phyloP scores from a whole-genome alignment of 2,888 invertebrate genomes.

The Cacoxenus indagator region DNA sequence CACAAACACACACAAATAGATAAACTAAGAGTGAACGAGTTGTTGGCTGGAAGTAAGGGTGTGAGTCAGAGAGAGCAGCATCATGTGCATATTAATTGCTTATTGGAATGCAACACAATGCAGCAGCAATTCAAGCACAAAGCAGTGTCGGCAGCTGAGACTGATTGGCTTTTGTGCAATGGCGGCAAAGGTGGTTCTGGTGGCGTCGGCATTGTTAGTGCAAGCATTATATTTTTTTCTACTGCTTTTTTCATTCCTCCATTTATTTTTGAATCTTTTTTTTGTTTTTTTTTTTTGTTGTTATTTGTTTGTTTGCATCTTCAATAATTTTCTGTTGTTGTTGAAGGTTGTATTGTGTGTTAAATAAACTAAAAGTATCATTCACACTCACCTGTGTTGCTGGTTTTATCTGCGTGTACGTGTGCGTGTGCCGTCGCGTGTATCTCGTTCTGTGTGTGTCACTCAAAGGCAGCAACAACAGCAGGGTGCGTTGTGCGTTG shows the following conservation, averaged over 20 bases:
- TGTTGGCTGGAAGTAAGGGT: background rate
- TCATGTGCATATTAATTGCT: conserved; percentile 65
- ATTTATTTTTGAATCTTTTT: background rate
- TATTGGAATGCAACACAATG: conserved; percentile 43
- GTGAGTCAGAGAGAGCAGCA: conserved; percentile 37
- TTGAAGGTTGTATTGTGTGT: background rate
- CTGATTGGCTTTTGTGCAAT: conserved; percentile 14
- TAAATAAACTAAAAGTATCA: conserved; percentile 23
- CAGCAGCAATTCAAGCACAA: conserved; percentile 28
- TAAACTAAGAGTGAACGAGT: background rate
- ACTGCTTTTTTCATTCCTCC: background rate
- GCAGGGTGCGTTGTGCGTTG: background rate
- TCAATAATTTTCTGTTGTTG: conserved; percentile 43
- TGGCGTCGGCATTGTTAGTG: background rate
- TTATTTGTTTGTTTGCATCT: conserved; percentile 54
- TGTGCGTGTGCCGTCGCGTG: background rate
- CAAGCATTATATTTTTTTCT: conserved; percentile 21
- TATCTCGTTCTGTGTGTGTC: background rate
- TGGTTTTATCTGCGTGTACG: background rate
- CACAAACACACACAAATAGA: background rate
- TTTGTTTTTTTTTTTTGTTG: conserved; percentile 35
- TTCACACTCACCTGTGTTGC: conserved; percentile 45
- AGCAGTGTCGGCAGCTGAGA: conserved; percentile 18
- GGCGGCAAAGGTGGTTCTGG: background rate
- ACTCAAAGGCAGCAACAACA: background rate